These are phyloP conservation scores for Selenia dentaria DNA, from an alignment of 2,888 invertebrate species.

Conservation along the genomic window DNA sequence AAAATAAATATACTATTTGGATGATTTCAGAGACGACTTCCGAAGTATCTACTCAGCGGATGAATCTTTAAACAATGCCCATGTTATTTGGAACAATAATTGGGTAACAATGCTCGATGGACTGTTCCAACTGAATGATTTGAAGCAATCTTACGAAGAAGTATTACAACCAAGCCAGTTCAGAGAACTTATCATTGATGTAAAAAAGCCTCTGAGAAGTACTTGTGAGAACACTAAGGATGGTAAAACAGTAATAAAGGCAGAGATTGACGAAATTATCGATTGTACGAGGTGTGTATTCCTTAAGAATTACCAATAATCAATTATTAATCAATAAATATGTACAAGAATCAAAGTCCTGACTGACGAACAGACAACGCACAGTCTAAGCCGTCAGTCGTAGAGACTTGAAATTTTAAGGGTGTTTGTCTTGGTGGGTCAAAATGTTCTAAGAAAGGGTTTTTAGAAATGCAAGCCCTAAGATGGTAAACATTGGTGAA, in stretches of 20 bases:
- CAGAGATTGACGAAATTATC: slow-evolving; percentile 34
- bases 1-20: too few relatives aligned
- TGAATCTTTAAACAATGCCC: slow-evolving; percentile 49
- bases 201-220: slow-evolving; percentile 24
- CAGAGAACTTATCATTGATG: slow-evolving; percentile 46
- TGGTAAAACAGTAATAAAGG: slow-evolving; percentile 30
- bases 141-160: slow-evolving; percentile 85
- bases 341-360: too few relatives aligned
- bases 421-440: too few relatives aligned
- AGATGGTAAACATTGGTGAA: too few relatives aligned
- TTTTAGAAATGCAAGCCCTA: too few relatives aligned
- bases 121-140: slow-evolving; percentile 90
- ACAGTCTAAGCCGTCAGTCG: too few relatives aligned
- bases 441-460: too few relatives aligned
- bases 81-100: slow-evolving; percentile 87
- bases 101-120: slow-evolving; percentile 94
- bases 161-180: slow-evolving; percentile 85
- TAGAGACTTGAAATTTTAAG: too few relatives aligned
- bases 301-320: too few relatives aligned
- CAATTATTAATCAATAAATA: too few relatives aligned
- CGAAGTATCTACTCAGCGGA: slow-evolving; percentile 47
- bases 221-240: slow-evolving; percentile 5
- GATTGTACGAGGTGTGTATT: slow-evolving; percentile 42
- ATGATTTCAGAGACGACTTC: slow-evolving; percentile 53
- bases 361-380: too few relatives aligned